Base-by-base conservation (phyloP, 2,888 invertebrate genomes). In the Drosophila phalerata region DNA sequence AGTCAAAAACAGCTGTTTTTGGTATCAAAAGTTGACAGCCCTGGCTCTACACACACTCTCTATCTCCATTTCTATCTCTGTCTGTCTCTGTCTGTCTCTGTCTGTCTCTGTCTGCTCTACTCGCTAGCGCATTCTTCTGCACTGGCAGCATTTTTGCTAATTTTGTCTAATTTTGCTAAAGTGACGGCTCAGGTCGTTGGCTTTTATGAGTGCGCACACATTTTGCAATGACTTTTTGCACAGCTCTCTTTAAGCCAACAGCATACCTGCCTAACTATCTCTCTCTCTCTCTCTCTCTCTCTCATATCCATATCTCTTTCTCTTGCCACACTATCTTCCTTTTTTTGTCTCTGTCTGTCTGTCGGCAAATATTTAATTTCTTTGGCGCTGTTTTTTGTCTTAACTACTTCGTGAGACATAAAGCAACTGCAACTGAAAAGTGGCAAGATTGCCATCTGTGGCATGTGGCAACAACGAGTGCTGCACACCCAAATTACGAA, bases 361-460 rank as follows among this genome's bases (percentile, higher is more conserved):
- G 32, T 28, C 25, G 45, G 65, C 63, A 88, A 86, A 84, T 84
- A 84, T 88, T 86, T 75, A 81, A 84, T 86, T 84, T 88, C 86
- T 80, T 87, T 82, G 77, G 40, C 58, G 38, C 58, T 48, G 51
- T 30, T 61, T 56, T 76, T 76, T 69, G 58, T 77, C 48, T 66
- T 58, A 68, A 74, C 56, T 63, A 53, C 43, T 78, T 68, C n/a
- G 52, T 34, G 49, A 38, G 40, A 45, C 55, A 62, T 47, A 53
- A 63, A 45, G 64, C 58, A 64, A 74, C 47, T 74, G 63, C 69
- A 56, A 62, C 58, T 64, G 22, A 51, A 51, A 78, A 63, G 38
- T 37, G 49, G 38, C 58, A 42, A 15, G 25, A 28, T 30, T 40
- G 55, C 32, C 9, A 32, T 8, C 32, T 38, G 56, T 43, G 34